Base-by-base conservation (phyloP, 2,888 invertebrate species). In the Apotomis betuletana region DNA sequence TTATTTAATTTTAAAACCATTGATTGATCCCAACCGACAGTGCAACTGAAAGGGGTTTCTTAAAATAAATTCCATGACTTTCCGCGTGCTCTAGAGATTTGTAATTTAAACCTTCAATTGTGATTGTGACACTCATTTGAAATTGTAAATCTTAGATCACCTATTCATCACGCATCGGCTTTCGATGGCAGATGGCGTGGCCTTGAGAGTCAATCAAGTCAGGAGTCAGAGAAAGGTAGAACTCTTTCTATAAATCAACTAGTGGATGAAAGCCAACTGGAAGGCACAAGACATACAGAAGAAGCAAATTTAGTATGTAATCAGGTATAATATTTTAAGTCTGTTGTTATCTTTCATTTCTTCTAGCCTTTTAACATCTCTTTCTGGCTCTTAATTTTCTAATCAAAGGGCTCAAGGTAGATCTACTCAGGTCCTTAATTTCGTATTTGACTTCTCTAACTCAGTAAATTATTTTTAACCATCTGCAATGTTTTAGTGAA, bases 101-200 rank as follows among this genome's bases (percentile, higher is more conserved):
- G 86, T 88, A 84, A 86, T 87, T 87, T 85, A 87, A 87, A 85
- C 83, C 79, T 77, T 77, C 84, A 85, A 87, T 86, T 82, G 85
- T 81, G 78, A 87, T 86, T 82, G 85, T 81, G 78, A 78, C 77
- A 78, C 82, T 82, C 81, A 85, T 88, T 87, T 88, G 78, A 87
- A 89, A 90, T 89, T 89, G 77, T 85, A 88, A 89, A 82, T 81
- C 79, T 80, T 80, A 80, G 79, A 84, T 83, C 79, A 78, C 74
- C 78, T 81, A 86, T 89, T 87, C 80, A 85, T 87, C 85, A 84
- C 82, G 79, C 69, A 77, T 78, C 77, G 75, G 61, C 76, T 78
- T 78, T 74, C 71, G 74, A 75, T 73, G 73, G 72, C 75, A 75
- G 74, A 75, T 75, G 79, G 44, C 13, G 76, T 75, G 77, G 74